Evolutionary conservation across 1,140 invertebrate genomes (phyloP).

Genomic region (Macrocentrus cingulum): DNA sequence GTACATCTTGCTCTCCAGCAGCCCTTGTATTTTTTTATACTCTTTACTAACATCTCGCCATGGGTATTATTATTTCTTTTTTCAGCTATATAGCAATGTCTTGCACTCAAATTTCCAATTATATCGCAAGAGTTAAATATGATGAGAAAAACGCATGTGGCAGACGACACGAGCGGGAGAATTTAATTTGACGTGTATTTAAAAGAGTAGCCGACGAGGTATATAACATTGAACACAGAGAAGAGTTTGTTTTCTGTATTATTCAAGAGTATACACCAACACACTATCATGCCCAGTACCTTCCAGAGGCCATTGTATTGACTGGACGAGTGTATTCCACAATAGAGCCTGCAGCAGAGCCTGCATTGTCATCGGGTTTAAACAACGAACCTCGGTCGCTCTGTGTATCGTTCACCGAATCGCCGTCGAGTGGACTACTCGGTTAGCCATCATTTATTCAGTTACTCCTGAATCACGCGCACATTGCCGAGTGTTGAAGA

Average conservation of each 20-base stretch:
- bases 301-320: constrained; percentile 33
- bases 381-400: constrained; percentile 44
- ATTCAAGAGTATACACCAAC: constrained; percentile 49
- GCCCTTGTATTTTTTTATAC: constrained; percentile 23
- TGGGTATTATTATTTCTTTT: constrained; percentile 28
- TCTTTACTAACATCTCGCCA: constrained; percentile 12
- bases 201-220: constrained; percentile 35
- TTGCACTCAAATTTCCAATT: constrained; percentile 38
- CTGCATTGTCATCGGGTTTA: constrained; percentile 54
- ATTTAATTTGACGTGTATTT: not conserved
- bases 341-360: constrained; percentile 29
- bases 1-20: constrained; percentile 13
- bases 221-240: not conserved
- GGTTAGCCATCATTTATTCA: constrained; percentile 13
- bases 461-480: not conserved
- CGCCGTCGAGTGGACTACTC: not conserved
- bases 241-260: constrained; percentile 46
- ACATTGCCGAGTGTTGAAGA: constrained; percentile 12
- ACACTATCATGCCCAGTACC: constrained; percentile 31
- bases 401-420: constrained; percentile 16
- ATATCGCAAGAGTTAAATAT: constrained; percentile 43
- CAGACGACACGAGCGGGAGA: constrained; percentile 34
- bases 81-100: constrained; percentile 15
- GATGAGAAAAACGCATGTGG: too few species aligned
- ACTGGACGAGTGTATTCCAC: constrained; percentile 20